Evolutionary conservation across 2,888 invertebrate genomes (phyloP).

Genomic region (Aphidoletes aphidimyza): DNA sequence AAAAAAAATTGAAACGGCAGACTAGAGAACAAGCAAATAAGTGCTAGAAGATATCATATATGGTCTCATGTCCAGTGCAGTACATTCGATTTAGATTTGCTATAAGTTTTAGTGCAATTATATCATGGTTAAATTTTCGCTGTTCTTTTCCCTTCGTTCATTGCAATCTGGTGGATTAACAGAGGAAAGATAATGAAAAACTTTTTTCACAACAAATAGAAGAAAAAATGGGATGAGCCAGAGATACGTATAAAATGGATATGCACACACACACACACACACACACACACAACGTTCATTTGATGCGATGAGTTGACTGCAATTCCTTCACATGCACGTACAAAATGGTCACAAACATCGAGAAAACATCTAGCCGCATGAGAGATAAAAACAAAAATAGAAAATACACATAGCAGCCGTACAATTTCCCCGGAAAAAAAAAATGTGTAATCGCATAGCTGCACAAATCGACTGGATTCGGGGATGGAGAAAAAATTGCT

Average conservation of each 20-base stretch:
- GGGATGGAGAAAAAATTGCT: not conserved
- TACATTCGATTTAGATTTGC: not conserved
- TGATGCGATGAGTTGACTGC: not conserved
- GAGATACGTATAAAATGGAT: no score
- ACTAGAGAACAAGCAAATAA: no score
- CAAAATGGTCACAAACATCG: not conserved
- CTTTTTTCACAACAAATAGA: slow-evolving; percentile 11
- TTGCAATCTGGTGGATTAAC: not conserved
- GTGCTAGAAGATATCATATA: not conserved
- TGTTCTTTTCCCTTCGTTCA: not conserved
- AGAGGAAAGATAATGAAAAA: slow-evolving; percentile 22
- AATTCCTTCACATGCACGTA: slow-evolving; percentile 21
- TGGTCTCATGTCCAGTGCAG: not conserved
- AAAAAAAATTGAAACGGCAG: not conserved
- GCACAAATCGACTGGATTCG: not conserved
- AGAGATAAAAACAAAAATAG: not conserved
- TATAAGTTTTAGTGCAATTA: slow-evolving; percentile 23
- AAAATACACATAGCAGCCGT: not conserved
- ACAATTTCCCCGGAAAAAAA: not conserved
- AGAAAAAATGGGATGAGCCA: not conserved
- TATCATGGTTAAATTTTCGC: slow-evolving; percentile 11
- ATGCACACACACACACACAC: no score
- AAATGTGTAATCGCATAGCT: slow-evolving; percentile 22
- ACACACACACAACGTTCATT: not conserved
- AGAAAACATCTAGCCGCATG: not conserved